Conservation (phyloP, 2,797 vertebrate genomes). For the Periparus ater region DNA sequence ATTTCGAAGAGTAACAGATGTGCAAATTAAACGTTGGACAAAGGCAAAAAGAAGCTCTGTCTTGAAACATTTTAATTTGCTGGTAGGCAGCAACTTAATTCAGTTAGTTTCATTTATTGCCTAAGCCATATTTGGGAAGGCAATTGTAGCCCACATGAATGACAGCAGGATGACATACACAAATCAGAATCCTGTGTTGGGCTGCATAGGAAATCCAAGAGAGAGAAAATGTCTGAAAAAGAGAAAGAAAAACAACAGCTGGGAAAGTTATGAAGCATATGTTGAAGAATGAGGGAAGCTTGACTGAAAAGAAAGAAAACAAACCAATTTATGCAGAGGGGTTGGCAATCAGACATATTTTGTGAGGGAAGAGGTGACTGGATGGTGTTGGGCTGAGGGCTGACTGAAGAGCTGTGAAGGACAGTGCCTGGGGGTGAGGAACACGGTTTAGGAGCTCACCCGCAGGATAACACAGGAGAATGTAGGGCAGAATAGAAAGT, state of each 20-base stretch:
- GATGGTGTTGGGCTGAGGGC: background rate
- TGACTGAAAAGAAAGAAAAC: background rate
- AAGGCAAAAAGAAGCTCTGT: background rate
- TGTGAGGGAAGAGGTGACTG: background rate
- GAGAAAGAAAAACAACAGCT: constrained; percentile 13
- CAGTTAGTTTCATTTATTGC: background rate
- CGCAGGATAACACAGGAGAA: background rate
- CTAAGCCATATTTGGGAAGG: background rate
- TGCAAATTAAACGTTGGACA: constrained; percentile 11
- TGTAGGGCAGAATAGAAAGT: background rate
- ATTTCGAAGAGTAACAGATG: background rate
- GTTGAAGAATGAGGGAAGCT: background rate
- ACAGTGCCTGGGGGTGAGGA: background rate
- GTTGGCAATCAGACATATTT: background rate
- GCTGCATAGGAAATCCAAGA: background rate
- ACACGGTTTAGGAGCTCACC: background rate
- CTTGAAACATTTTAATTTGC: constrained; percentile 31
- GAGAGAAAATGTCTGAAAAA: background rate
- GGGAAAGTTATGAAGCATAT: background rate
- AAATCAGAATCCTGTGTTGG: background rate
- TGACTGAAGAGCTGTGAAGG: background rate
- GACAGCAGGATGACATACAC: background rate
- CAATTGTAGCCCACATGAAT: background rate
- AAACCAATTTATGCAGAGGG: background rate
- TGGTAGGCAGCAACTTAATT: background rate